A percentile compares a stretch with the other conserved stretches of the same genome.
phyloP scores from a whole-genome alignment of 2,888 invertebrate genomes.

The Agrochola litura region DNA sequence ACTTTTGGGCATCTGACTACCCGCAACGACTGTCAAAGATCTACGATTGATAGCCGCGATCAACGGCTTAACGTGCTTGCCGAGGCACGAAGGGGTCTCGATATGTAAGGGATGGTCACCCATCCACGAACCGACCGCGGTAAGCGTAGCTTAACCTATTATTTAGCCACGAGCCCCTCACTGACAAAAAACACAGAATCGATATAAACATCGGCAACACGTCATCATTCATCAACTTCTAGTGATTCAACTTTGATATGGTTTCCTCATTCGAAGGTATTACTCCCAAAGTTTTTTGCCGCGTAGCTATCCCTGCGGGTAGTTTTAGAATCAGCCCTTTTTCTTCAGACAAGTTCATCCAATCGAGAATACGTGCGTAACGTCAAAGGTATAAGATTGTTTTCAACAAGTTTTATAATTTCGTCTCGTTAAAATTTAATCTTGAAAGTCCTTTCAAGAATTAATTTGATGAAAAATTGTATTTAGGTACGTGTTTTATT shows the following conservation, averaged over 20 bases:
- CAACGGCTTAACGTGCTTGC: no score
- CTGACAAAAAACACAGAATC: not conserved
- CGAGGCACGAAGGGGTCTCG: no score
- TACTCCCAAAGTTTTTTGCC: slow-evolving; percentile 46
- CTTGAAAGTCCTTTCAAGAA: not conserved
- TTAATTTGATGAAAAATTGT: not conserved
- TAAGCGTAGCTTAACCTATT: no score
- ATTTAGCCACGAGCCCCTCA: no score
- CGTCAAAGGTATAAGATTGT: slow-evolving; percentile 33
- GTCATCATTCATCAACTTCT: slow-evolving; percentile 40
- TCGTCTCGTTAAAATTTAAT: slow-evolving; percentile 15
- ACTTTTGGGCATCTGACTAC: no score
- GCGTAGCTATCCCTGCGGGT: slow-evolving; percentile 22
- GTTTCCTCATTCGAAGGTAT: slow-evolving; percentile 26
- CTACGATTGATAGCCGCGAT: no score
- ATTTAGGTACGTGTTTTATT: not conserved
- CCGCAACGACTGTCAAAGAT: no score
- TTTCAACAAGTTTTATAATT: slow-evolving; percentile 31
- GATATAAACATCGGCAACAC: slow-evolving; percentile 19
- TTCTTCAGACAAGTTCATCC: slow-evolving; percentile 42
- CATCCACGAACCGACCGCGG: no score
- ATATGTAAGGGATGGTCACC: no score
- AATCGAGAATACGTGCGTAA: slow-evolving; percentile 46
- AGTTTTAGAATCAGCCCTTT: slow-evolving; percentile 48
- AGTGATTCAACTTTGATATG: slow-evolving; percentile 50